Conservation (phyloP, 2,888 invertebrate species). For the Drosophila villosipedis region DNA sequence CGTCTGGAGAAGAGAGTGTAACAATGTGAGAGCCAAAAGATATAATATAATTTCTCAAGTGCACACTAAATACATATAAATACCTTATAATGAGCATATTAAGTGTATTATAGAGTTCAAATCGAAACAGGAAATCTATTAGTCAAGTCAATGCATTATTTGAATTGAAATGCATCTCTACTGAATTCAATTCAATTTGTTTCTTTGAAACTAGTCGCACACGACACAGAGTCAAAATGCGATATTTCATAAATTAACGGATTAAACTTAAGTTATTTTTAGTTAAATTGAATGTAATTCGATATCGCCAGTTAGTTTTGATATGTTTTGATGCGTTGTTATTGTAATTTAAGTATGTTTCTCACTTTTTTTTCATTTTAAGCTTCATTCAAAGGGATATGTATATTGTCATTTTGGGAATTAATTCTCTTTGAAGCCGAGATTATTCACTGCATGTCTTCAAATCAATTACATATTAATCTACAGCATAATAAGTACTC, state of each 20-base stretch:
- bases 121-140: conserved; percentile 10
- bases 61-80: conserved; percentile 36
- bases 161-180: conserved; percentile 22
- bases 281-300: neutral
- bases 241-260: neutral
- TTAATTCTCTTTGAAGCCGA: conserved; percentile 46
- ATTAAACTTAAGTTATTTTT: neutral
- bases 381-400: neutral
- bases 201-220: neutral
- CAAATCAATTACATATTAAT: conserved; percentile 44
- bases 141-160: conserved; percentile 19
- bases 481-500: conserved; percentile 8
- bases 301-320: neutral
- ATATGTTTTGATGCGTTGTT: neutral
- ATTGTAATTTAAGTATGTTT: neutral
- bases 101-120: conserved; percentile 25
- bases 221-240: neutral
- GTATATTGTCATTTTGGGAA: conserved; percentile 13
- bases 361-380: neutral
- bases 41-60: conserved; percentile 19
- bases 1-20: conserved; percentile 3
- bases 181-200: conserved; percentile 35
- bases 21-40: conserved; percentile 20
- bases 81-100: conserved; percentile 17
- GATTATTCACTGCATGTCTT: conserved; percentile 33